Conservation (phyloP, 2,797 vertebrate genomes). For the Gymnoscopelus braueri region DNA sequence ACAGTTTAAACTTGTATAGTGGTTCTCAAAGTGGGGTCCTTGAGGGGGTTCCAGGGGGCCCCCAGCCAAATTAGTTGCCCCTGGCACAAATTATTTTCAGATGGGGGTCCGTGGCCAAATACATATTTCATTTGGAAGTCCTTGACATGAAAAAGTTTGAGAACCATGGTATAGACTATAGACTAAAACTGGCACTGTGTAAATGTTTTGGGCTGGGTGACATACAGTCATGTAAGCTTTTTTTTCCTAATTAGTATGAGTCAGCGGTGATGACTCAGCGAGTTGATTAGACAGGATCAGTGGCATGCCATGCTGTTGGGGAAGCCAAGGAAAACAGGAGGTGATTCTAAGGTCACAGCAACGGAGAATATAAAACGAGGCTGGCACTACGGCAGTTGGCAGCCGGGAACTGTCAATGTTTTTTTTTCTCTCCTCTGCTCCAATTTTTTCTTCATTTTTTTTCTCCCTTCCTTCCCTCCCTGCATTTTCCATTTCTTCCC, state of each 20-base stretch:
- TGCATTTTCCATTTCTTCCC: constrained; percentile 57
- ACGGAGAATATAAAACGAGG: constrained; percentile 56
- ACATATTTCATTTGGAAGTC: too few relatives aligned
- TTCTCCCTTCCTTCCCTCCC: constrained; percentile 41
- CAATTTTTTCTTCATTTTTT: constrained; percentile 56
- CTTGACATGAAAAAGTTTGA: too few relatives aligned
- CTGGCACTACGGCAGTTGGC: constrained; percentile 69
- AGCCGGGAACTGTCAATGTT: constrained; percentile 62
- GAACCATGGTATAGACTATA: too few relatives aligned
- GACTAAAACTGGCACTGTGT: constrained; percentile 1
- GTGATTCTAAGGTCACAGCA: constrained; percentile 65
- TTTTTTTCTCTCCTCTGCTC: constrained; percentile 62
- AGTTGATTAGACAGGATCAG: constrained; percentile 57
- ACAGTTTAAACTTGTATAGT: too few relatives aligned
- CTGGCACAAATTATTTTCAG: too few relatives aligned
- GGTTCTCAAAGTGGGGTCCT: too few relatives aligned
- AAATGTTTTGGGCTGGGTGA: constrained; percentile 9
- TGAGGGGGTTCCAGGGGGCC: too few relatives aligned
- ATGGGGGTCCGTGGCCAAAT: too few relatives aligned
- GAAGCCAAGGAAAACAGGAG: constrained; percentile 56
- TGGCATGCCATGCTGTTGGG: constrained; percentile 10
- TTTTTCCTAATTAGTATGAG: constrained; percentile 48
- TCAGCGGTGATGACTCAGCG: constrained; percentile 31
- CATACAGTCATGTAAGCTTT: constrained; percentile 24
- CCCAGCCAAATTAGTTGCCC: too few relatives aligned